phyloP scores from a whole-genome alignment of 2,797 vertebrate genomes.

The Centroberyx gerrardi region DNA sequence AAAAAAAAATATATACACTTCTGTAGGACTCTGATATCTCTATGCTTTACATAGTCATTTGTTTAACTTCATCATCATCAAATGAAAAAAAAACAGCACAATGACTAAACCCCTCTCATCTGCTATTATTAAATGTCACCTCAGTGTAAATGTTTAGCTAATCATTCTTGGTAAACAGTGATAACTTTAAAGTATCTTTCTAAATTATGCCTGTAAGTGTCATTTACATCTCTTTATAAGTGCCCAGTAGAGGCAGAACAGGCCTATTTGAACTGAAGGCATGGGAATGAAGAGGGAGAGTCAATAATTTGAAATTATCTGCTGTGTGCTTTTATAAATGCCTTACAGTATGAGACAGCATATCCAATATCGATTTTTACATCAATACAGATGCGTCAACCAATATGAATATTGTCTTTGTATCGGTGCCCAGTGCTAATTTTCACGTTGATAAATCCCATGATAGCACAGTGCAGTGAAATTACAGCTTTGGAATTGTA shows the following conservation, averaged over 20 bases:
- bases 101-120: neutral
- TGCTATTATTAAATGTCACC: neutral
- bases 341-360: constrained; percentile 1
- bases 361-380: constrained; percentile 34
- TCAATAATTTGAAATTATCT: neutral
- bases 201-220: neutral
- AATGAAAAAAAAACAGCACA: neutral
- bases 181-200: too few relatives aligned
- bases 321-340: constrained; percentile 2
- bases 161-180: neutral
- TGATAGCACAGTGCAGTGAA: constrained; percentile 2
- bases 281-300: neutral
- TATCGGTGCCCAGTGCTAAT: constrained; percentile 3
- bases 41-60: too few relatives aligned
- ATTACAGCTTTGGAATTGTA: constrained; percentile 45
- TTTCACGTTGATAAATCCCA: constrained; percentile 31
- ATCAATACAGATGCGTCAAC: constrained; percentile 41
- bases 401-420: constrained; percentile 50
- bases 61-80: too few relatives aligned
- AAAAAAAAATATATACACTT: too few relatives aligned
- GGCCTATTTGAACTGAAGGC: neutral
- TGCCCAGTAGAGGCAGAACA: neutral
- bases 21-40: too few relatives aligned
- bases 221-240: neutral
- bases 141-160: neutral